Conservation (phyloP, 2,888 invertebrate genomes). For the Willowsia nigromaculata region DNA sequence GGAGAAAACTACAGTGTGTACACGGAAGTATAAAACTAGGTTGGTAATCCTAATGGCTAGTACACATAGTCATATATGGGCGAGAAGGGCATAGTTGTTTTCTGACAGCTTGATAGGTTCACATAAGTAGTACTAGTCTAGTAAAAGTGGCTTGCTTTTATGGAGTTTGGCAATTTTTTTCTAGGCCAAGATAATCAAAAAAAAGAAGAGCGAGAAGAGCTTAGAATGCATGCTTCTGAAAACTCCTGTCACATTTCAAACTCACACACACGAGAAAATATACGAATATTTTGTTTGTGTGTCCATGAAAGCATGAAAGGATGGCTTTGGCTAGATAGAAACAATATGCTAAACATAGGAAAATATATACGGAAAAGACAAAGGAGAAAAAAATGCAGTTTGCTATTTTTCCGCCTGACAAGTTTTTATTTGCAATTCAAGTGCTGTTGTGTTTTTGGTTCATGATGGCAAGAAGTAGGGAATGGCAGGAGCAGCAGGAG, state of each 20-base stretch:
- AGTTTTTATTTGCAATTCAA: conserved; percentile 28
- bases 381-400: not conserved
- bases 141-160: not conserved
- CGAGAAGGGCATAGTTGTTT: not conserved
- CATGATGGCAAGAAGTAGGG: not conserved
- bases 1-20: not conserved
- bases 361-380: not conserved
- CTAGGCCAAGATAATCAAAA: conserved; percentile 35
- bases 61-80: not conserved
- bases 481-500: not conserved
- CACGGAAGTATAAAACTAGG: not conserved
- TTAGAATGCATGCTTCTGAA: not conserved
- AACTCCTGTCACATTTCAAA: conserved; percentile 22
- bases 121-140: not conserved
- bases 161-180: not conserved
- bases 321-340: too few relatives aligned
- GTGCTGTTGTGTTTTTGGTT: not conserved
- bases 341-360: too few relatives aligned
- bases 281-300: not conserved
- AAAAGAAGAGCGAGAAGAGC: not conserved
- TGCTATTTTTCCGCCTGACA: conserved; percentile 11
- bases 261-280: not conserved
- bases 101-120: conserved; percentile 23
- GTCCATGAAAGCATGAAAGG: not conserved
- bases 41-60: conserved; percentile 2